Base-by-base conservation (phyloP, 2,797 vertebrate species). In the Sebastes aleutianus region DNA sequence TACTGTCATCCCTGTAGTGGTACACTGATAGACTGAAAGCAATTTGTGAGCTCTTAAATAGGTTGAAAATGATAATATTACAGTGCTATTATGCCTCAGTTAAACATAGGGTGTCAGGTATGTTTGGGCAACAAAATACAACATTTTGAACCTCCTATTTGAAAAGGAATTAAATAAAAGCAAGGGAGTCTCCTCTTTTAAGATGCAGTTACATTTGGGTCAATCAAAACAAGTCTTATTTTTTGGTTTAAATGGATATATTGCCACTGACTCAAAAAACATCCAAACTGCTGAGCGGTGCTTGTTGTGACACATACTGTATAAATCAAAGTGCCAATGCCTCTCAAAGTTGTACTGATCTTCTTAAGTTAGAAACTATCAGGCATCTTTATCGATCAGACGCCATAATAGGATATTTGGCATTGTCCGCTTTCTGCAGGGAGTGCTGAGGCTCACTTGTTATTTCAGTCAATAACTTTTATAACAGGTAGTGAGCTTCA, bases 391-490 rank as follows among this genome's bases (percentile, higher is more conserved):
- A 89, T 92, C 26, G 85, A 91, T 82, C 84, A 65, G 26, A 22
- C 13, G 57, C 50, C 83, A 77, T 67, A 71, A 85, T 87, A 76
- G 57, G 50, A 24, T 68, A 63, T 86, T 85, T 87, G 74, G 53
- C 32, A 75, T 74, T 34, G 73, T 89, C 70, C 12, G 34, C 68
- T 80, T 71, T 89, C 72, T 85, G 76, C 43, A 43, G 54, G 50
- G 58, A 68, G 63, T 24, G 47, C 76, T 39, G 26, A 65, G 20
- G 16, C 72, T 84, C 63, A 68, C 76, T 88, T 80, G 76, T 76
- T 87, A 79, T 83, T 81, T 56, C 72, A 82, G 69, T 90, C 89
- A 58, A 84, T 90, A 85, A 54, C 76, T 77, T 87, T 86, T 82
- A 74, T 47, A 85, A 85, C 76, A 68, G 70, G 32, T 67, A 63